phyloP scores from a whole-genome alignment of 1,140 invertebrate species.

The Pseudomyrmex flavicornis region DNA sequence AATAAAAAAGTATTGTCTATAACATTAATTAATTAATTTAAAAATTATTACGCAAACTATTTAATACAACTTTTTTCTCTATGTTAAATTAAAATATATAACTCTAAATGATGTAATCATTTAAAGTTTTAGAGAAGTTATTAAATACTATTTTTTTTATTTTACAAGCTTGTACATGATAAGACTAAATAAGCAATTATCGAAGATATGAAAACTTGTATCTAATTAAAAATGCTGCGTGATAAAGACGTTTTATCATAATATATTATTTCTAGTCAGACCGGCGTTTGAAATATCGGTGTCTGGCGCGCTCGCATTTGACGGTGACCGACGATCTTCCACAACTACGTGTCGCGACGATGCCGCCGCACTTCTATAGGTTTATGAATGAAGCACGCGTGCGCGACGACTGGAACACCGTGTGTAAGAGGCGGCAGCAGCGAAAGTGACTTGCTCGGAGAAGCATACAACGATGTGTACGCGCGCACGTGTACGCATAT shows the following conservation, averaged over 20 bases:
- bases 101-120: too few species aligned
- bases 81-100: too few species aligned
- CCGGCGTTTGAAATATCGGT: too few species aligned
- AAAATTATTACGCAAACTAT: not conserved
- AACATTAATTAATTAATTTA: not conserved
- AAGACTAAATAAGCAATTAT: too few species aligned
- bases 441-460: slow-evolving; percentile 80
- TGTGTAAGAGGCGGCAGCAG: slow-evolving; percentile 75
- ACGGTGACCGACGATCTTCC: slow-evolving; percentile 14
- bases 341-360: slow-evolving; percentile 49
- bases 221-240: too few species aligned
- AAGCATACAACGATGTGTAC: slow-evolving; percentile 23
- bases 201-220: too few species aligned
- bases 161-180: too few species aligned
- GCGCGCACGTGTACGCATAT: not conserved
- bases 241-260: too few species aligned
- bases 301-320: slow-evolving; percentile 7
- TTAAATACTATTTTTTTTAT: too few species aligned
- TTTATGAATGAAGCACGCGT: slow-evolving; percentile 83
- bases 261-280: too few species aligned
- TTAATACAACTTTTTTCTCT: not conserved
- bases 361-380: slow-evolving; percentile 63
- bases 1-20: not conserved
- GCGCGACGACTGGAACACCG: slow-evolving; percentile 81
- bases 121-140: too few species aligned